phyloP scores from a whole-genome alignment of 2,113 vertebrate genomes.

The Saguinus midas region DNA sequence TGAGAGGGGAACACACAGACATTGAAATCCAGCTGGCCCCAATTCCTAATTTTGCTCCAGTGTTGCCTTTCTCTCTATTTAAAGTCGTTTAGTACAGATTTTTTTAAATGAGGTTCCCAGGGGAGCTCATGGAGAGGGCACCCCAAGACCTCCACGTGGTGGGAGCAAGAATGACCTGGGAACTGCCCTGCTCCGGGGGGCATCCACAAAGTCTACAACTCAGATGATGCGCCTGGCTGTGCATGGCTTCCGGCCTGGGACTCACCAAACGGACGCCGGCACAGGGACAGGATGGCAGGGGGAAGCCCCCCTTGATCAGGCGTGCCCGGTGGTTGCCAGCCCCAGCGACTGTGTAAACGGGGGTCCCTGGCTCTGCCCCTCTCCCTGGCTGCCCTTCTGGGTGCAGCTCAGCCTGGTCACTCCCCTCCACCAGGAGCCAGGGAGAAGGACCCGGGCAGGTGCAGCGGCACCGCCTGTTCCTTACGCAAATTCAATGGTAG shows the following conservation, averaged over 20 bases:
- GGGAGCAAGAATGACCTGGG: fast-evolving
- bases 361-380: neutral
- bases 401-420: neutral
- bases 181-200: neutral
- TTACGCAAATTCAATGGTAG: slow-evolving; percentile 35
- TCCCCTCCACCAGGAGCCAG: neutral
- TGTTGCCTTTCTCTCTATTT: neutral
- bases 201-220: neutral
- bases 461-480: neutral
- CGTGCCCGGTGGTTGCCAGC: neutral
- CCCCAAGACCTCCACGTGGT: fast-evolving
- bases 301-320: neutral
- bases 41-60: neutral
- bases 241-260: neutral
- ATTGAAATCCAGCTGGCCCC: neutral
- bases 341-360: neutral
- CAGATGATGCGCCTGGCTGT: neutral
- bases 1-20: fast-evolving
- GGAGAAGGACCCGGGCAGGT: neutral
- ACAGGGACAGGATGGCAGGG: too few relatives aligned
- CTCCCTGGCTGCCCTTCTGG: neutral
- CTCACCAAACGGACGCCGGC: neutral
- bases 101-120: too few relatives aligned
- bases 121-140: too few relatives aligned
- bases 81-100: neutral